Base-by-base conservation (phyloP, 2,113 vertebrate genomes). In the Pungitius pungitius region DNA sequence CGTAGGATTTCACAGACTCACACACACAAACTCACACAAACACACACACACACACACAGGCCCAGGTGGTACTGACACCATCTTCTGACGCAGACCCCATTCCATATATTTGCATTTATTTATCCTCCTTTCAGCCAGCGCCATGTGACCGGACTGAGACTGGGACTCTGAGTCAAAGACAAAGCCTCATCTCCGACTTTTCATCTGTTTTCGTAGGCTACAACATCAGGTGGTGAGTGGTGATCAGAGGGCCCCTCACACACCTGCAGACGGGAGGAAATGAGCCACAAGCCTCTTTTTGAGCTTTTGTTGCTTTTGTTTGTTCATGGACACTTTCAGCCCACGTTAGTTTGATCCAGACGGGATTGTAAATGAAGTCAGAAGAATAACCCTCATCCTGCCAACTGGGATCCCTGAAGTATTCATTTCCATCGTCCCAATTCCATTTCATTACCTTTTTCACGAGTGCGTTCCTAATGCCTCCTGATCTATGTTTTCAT, bases 101-200 rank as follows among this genome's bases (percentile, higher is more conserved):
- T 90, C 85, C 89, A 91, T 91, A 90, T 87, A 90, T 90, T 92
- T 89, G 87, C 87, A 90, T 91, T 83, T 24, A 74, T 70, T 91
- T 84, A 77, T 82, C 49, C 80, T 71, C 69, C 67, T 89, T 85
- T 92, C 58, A 85, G 85, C 77, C 40, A 40, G 54, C 67, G 62
- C 83, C 72, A 82, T 43, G 78, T 60, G 60, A 71, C 70, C 51
- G 18, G 74, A 67, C 81, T 66, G 77, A 60, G 64, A 75, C 66
- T 56, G 24, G 64, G 69, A 35, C 67, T 75, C 54, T 82, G 77
- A 77, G 59, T 58, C 49, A 30, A n/a, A 26, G 27, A 54, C 55
- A 40, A 73, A 57, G 64, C 24, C 54, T 65, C 27, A 61, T 73
- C 35, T 54, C 66, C 17, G 51, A 35, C 40, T 62, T 63, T 69